Percentiles rank a stretch among this genome's conserved stretches.
Conservation (phyloP, 2,888 invertebrate genomes). For the Tiliacea citrago region DNA sequence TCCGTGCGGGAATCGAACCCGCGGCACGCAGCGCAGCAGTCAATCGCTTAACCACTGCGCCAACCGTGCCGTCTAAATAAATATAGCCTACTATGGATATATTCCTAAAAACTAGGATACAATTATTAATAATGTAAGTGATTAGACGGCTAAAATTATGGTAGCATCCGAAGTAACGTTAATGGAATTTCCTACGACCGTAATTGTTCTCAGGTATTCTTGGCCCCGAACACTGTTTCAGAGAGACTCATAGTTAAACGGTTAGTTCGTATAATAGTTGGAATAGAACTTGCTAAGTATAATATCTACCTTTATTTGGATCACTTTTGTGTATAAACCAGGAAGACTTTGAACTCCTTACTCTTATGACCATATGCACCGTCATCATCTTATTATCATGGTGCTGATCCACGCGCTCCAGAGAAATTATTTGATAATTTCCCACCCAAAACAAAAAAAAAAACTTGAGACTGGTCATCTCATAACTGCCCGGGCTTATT, state of each 20-base stretch:
- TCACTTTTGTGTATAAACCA: background rate
- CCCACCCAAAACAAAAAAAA: too few species aligned
- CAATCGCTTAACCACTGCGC: too few species aligned
- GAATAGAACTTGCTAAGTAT: background rate
- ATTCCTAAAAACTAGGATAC: background rate
- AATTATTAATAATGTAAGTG: background rate
- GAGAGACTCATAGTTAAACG: constrained; percentile 17
- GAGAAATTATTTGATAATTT: too few species aligned
- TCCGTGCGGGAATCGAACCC: too few species aligned
- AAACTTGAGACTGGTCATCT: too few species aligned
- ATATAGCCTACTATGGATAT: background rate
- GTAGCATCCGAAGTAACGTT: constrained; percentile 16
- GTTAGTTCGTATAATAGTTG: constrained; percentile 19
- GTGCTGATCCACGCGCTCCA: too few species aligned
- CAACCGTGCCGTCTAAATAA: too few species aligned
- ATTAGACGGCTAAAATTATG: background rate
- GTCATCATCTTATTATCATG: too few species aligned
- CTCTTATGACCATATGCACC: background rate
- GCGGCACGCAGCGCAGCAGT: too few species aligned
- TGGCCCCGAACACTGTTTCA: background rate
- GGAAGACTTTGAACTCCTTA: background rate
- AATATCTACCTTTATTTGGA: background rate
- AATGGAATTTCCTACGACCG: constrained; percentile 27
- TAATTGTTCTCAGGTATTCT: constrained; percentile 30
- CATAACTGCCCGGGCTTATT: too few species aligned